Evolutionary conservation across 2,888 invertebrate species (phyloP), one percentile per base, ranked within the genome.

Genomic region (Hirtodrosophila histrioides): DNA sequence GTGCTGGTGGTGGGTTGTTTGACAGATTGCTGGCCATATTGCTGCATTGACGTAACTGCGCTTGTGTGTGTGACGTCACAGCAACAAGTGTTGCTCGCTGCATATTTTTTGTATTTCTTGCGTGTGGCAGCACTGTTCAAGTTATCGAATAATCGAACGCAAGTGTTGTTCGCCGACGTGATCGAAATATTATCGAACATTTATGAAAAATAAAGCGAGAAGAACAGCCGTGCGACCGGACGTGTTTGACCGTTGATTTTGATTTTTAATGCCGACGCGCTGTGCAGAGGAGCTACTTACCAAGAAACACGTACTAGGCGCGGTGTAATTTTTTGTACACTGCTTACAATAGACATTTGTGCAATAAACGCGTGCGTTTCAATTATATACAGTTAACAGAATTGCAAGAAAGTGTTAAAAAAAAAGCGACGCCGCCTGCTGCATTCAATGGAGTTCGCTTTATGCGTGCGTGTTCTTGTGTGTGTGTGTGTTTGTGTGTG

Each of bases 21-120:
- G 84, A 85, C 77, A 82, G 77, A 86, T 87, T 86, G 80, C 81
- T 89, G 89, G 89, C 83, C 90, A 88, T 83, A 89, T 89, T 88
- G 88, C 70, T 75, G 67, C 78, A 88, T 81, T 89, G 89, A 88
- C 78, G 82, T 84, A 84, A 86, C 65, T 75, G 69, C 55, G 69
- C 64, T 57, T 50, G 74, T 74, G 66, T 71, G 69, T 51, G 81
- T 71, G 67, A 75, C 81, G 81, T 71, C 78, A 71, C 78, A 82
- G 82, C 82, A 86, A 82, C 82, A 82, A 86, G 82, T 78, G 76
- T 54, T 74, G 76, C 29, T 23, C 39, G 54, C 49, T 61, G 37
- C 23, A 6, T 43, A 53, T 48, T 63, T 53, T 39, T 33, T 17
- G 23, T 17, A 39, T 17, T 3, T 1, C 4, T 39, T 45, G 0